Conservation (phyloP, 2,113 vertebrate species). For the Prolemur simus region DNA sequence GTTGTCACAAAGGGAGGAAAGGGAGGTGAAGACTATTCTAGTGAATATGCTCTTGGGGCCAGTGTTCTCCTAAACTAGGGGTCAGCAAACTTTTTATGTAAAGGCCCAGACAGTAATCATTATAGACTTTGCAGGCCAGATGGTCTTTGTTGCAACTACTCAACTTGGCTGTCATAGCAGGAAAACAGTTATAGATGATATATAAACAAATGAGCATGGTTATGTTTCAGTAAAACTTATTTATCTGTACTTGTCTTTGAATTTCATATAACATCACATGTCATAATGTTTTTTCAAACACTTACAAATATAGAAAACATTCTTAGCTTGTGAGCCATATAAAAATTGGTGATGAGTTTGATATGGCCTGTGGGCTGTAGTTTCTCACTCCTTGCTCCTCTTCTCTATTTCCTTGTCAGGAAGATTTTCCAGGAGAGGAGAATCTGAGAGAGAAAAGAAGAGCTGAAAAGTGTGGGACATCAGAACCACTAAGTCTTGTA, state of each 20-base stretch:
- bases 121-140: not conserved
- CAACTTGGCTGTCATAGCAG: not conserved
- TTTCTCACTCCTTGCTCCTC: not conserved
- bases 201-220: not conserved
- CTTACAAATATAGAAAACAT: not conserved
- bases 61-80: not conserved
- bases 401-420: not conserved
- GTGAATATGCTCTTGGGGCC: not conserved
- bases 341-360: not conserved
- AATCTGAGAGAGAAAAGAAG: not conserved
- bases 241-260: not conserved
- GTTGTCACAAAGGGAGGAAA: slow-evolving; percentile 13
- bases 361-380: not conserved
- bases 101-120: not conserved
- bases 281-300: not conserved
- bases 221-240: not conserved
- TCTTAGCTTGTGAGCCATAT: not conserved
- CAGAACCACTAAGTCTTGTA: not conserved
- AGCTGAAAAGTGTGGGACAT: not conserved
- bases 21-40: not conserved
- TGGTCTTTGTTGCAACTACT: not conserved
- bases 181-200: not conserved
- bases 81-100: not conserved
- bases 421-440: not conserved
- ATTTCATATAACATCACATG: not conserved